Evolutionary conservation across 2,113 vertebrate species (phyloP).

Genomic region (Aythya baeri): DNA sequence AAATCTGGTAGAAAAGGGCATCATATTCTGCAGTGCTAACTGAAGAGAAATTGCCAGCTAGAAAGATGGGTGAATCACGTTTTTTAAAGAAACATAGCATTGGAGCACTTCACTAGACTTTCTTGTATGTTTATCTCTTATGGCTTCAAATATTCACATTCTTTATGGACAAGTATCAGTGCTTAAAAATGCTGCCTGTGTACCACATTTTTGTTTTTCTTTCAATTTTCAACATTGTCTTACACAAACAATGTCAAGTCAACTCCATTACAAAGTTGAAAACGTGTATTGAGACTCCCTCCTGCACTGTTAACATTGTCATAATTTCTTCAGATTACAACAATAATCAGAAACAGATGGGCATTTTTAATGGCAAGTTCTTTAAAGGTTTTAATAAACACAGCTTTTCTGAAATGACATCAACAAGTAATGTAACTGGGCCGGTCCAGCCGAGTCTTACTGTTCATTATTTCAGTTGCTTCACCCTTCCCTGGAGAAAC

Average conservation of each 20-base stretch:
- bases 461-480: neutral
- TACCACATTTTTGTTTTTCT: neutral
- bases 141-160: neutral
- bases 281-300: neutral
- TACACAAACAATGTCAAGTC: neutral
- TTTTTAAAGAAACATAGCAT: neutral
- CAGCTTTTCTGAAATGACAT: neutral
- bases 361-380: neutral
- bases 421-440: neutral
- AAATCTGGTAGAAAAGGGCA: neutral
- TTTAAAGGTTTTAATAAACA: neutral
- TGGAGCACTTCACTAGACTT: neutral
- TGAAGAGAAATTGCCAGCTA: neutral
- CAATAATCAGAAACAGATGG: neutral
- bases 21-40: neutral
- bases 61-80: neutral
- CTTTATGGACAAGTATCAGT: neutral
- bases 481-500: neutral
- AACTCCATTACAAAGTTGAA: neutral
- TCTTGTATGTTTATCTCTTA: neutral
- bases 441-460: neutral
- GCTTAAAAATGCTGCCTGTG: neutral
- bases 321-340: conserved; percentile 9
- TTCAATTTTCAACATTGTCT: neutral
- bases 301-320: neutral